These are phyloP conservation scores for Brachyistius frenatus DNA, from an alignment of 2,113 vertebrate species.

Conservation along the genomic window DNA sequence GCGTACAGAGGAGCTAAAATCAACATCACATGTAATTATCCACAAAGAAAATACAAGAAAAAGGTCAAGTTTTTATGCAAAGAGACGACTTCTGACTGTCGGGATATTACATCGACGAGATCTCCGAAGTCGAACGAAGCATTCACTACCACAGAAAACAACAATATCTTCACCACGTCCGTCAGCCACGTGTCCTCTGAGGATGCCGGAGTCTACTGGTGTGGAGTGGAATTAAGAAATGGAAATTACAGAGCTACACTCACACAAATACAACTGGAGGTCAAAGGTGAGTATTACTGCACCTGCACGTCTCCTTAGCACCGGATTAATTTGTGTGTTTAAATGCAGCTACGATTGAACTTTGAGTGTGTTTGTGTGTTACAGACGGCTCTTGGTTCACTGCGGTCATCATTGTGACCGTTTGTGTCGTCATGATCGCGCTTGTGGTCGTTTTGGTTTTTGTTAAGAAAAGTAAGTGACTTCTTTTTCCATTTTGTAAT, in stretches of 20 bases:
- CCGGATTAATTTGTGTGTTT: no score
- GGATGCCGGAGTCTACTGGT: slow-evolving; percentile 32
- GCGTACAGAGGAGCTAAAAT: rapidly evolving
- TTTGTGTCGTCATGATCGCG: no score
- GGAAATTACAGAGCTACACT: neutral
- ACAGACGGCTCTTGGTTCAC: no score
- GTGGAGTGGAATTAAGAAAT: neutral
- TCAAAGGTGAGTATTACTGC: neutral
- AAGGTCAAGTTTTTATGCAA: neutral
- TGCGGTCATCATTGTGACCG: no score
- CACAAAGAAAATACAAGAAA: rapidly evolving
- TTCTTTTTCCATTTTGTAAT: no score
- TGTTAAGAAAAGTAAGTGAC: no score
- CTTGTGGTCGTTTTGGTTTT: no score
- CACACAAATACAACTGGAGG: neutral
- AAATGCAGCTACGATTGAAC: no score
- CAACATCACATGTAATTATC: slow-evolving; percentile 19
- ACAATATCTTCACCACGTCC: neutral
- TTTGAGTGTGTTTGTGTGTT: no score
- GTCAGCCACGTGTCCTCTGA: neutral
- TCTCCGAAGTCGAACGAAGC: neutral
- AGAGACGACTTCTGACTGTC: neutral
- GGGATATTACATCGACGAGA: no score
- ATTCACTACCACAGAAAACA: neutral
- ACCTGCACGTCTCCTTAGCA: no score